Evolutionary conservation across 1,140 invertebrate genomes (phyloP).

Genomic region (Pseudachorutes palmiensis): DNA sequence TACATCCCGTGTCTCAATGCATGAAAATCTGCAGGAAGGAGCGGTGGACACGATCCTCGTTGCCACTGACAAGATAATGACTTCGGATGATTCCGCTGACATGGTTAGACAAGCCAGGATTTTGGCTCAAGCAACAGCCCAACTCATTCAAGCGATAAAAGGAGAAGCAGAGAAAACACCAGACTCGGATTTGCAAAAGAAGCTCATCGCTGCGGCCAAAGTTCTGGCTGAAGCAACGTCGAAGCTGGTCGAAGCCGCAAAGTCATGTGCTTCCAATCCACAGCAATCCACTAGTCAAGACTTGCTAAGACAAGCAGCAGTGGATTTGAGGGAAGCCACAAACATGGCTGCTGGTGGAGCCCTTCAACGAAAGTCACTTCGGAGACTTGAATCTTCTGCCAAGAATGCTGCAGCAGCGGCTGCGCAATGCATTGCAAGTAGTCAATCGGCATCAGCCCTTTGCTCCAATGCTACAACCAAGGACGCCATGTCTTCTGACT

Average conservation of each 20-base stretch:
- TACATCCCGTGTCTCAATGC: constrained; percentile 44
- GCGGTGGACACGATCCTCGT: constrained; percentile 82
- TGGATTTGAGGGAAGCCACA: constrained; percentile 82
- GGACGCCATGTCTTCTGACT: constrained; percentile 35
- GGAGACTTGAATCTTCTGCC: constrained; percentile 64
- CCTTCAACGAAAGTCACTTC: constrained; percentile 67
- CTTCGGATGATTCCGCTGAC: constrained; percentile 73
- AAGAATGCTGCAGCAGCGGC: constrained; percentile 79
- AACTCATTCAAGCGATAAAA: constrained; percentile 87
- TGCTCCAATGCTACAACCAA: constrained; percentile 53
- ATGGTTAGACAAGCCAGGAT: constrained; percentile 90
- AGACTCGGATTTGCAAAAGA: constrained; percentile 78
- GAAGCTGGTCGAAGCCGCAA: constrained; percentile 74
- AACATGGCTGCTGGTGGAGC: constrained; percentile 68
- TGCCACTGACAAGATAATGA: constrained; percentile 80
- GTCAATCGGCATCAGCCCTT: constrained; percentile 55
- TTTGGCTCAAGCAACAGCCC: constrained; percentile 73
- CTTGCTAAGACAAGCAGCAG: constrained; percentile 73
- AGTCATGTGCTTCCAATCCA: constrained; percentile 77
- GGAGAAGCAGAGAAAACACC: constrained; percentile 81
- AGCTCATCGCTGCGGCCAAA: constrained; percentile 83
- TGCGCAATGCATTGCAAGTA: constrained; percentile 79
- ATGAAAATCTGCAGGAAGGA: constrained; percentile 58
- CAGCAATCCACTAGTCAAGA: constrained; percentile 75
- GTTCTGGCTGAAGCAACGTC: constrained; percentile 90